Percentiles rank a stretch among this genome's conserved stretches.
Conservation (phyloP, 2,797 vertebrate species). For the Erethizon dorsatum region DNA sequence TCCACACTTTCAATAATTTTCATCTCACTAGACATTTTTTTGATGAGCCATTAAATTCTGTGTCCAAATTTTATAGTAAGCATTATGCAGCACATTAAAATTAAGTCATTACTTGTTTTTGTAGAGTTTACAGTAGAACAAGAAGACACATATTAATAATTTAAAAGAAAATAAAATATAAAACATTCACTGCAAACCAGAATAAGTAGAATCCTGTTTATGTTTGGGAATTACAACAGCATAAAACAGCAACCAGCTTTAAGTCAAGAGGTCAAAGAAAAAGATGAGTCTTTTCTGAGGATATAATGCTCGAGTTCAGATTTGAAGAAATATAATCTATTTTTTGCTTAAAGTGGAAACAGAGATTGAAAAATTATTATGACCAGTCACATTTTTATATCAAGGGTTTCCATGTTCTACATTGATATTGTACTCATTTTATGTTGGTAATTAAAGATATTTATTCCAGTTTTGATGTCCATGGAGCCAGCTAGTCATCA, state of each 20-base stretch:
- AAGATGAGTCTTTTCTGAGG: background rate
- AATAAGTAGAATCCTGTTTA: background rate
- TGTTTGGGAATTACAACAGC: background rate
- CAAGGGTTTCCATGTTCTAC: background rate
- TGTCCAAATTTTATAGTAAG: background rate
- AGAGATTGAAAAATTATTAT: background rate
- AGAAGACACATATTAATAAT: background rate
- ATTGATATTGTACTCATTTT: constrained; percentile 6
- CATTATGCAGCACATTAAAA: background rate
- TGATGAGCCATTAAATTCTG: background rate
- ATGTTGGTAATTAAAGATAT: constrained; percentile 63
- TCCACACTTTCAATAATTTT: background rate
- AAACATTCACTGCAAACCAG: constrained; percentile 5
- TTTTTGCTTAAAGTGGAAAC: background rate
- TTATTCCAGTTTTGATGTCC: constrained; percentile 47
- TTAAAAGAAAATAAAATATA: background rate
- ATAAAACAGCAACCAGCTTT: background rate
- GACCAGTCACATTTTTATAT: background rate
- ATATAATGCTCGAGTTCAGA: background rate
- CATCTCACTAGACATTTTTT: background rate
- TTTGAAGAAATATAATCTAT: background rate
- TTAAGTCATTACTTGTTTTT: constrained; percentile 11
- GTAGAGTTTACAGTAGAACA: background rate
- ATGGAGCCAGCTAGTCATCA: constrained; percentile 17
- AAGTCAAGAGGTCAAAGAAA: background rate